Evolutionary conservation across 2,888 invertebrate species (phyloP).

Genomic region (Phyllotreta cruciferae): DNA sequence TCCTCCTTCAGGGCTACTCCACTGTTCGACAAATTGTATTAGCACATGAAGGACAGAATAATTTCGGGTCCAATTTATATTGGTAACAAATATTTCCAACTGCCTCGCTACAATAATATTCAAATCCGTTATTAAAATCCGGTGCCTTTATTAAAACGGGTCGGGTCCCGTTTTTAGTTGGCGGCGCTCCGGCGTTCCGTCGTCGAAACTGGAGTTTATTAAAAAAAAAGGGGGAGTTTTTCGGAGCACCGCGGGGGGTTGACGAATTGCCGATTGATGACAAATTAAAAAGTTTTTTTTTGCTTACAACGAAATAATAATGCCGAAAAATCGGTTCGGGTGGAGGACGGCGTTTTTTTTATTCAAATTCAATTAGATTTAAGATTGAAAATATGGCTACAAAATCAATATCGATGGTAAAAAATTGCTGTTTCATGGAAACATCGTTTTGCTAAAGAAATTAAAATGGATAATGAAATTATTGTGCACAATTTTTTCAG

Average conservation of each 20-base stretch:
- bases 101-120: constrained; percentile 45
- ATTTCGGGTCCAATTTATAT: constrained; percentile 38
- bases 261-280: constrained; percentile 30
- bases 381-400: constrained; percentile 5
- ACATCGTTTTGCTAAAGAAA: too few species aligned
- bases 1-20: background rate
- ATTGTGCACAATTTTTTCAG: background rate
- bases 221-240: constrained; percentile 29
- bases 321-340: constrained; percentile 4
- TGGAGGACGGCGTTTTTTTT: background rate
- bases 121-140: constrained; percentile 51
- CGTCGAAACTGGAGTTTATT: constrained; percentile 32
- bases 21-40: constrained; percentile 24
- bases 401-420: background rate
- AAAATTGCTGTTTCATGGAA: too few species aligned
- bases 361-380: constrained; percentile 7
- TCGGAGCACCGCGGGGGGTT: constrained; percentile 16
- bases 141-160: constrained; percentile 47
- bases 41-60: constrained; percentile 38
- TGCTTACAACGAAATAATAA: constrained; percentile 23
- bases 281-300: constrained; percentile 34
- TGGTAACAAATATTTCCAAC: constrained; percentile 38
- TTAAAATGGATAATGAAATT: too few species aligned
- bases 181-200: background rate
- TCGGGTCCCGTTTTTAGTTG: constrained; percentile 10